Percentiles rank a stretch among this genome's conserved stretches.
Evolutionary conservation across 2,797 vertebrate species (phyloP).

Genomic region (Hippopotamyrus pictus): DNA sequence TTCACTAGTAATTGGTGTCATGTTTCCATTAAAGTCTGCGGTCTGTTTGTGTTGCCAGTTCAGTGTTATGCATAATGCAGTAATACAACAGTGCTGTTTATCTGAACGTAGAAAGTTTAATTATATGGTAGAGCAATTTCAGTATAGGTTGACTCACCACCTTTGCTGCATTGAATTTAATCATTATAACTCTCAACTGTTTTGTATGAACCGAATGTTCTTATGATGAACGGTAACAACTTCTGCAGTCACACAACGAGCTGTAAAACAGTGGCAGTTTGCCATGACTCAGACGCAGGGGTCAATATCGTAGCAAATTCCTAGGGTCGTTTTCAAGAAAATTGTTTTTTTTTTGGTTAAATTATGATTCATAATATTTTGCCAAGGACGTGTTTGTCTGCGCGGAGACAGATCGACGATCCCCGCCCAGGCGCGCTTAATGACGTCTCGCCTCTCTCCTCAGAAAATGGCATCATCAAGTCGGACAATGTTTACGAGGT

Average conservation of each 20-base stretch:
- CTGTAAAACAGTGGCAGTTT: not conserved
- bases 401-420: not conserved
- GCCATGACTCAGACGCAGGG: not conserved
- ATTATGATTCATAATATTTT: not conserved
- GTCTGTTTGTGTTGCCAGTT: not conserved
- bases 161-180: not conserved
- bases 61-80: not conserved
- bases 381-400: not conserved
- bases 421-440: not conserved
- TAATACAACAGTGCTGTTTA: not conserved
- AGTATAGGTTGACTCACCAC: not conserved
- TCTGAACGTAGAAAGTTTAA: not conserved
- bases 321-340: not conserved
- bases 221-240: not conserved
- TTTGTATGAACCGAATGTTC: not conserved
- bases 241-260: not conserved
- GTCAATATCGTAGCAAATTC: not conserved
- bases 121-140: not conserved
- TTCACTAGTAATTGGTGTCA: not conserved
- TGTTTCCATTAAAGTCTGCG: not conserved
- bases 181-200: too few relatives aligned
- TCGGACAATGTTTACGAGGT: constrained; percentile 96
- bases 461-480: constrained; percentile 99
- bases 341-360: not conserved
- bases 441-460: not conserved